These are phyloP conservation scores for Hippopotamus amphibius DNA, from an alignment of 2,113 vertebrate genomes.

Conservation along the genomic window DNA sequence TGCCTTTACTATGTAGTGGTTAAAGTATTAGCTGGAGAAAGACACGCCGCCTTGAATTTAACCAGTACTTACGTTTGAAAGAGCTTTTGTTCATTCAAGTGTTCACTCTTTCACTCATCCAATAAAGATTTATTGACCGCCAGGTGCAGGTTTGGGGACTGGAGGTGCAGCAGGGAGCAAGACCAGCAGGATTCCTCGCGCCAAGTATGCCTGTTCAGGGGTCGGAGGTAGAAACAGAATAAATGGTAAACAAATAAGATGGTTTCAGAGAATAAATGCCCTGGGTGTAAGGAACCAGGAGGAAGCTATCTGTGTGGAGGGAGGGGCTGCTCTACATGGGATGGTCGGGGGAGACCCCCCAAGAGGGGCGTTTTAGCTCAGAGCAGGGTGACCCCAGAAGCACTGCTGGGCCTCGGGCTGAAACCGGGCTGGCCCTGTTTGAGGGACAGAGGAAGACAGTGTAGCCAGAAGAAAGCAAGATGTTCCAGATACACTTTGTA, in stretches of 20 bases:
- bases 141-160: not conserved
- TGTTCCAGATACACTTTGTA: accelerated
- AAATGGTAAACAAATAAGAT: too few relatives aligned
- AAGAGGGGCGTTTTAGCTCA: not conserved
- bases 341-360: not conserved
- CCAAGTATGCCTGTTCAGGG: accelerated
- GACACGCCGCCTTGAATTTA: not conserved
- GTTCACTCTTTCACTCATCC: not conserved
- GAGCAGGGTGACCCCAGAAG: not conserved
- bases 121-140: not conserved
- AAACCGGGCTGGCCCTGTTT: not conserved
- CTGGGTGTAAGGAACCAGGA: not conserved
- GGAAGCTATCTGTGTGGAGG: not conserved
- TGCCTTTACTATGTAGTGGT: not conserved
- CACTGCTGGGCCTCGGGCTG: not conserved
- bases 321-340: not conserved
- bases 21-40: constrained; percentile 28
- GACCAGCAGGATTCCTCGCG: not conserved
- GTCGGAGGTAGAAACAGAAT: not conserved
- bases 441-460: not conserved
- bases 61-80: not conserved
- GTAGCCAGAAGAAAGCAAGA: not conserved
- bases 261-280: not conserved
- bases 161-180: not conserved
- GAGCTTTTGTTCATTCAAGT: not conserved